These are phyloP conservation scores for Neofelis nebulosa DNA, from an alignment of 2,113 vertebrate species.

Conservation along the genomic window DNA sequence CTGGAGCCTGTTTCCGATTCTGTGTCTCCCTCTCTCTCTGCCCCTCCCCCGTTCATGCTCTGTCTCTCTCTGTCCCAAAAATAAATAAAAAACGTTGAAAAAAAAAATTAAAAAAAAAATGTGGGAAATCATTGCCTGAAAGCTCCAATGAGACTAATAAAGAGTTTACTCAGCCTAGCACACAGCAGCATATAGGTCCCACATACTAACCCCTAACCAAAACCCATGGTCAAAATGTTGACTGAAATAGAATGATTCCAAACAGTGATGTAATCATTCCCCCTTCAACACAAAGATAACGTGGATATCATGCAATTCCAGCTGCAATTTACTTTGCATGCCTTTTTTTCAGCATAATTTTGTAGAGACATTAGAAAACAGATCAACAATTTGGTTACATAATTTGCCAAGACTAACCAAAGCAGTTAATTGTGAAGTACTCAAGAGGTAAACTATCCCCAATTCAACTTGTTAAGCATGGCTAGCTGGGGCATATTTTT, in stretches of 20 bases:
- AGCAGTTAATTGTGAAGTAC: neutral
- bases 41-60: too few relatives aligned
- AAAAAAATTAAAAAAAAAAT: too few relatives aligned
- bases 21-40: too few relatives aligned
- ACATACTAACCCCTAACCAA: neutral
- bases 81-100: too few relatives aligned
- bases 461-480: constrained; percentile 1
- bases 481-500: constrained; percentile 9
- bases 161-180: neutral
- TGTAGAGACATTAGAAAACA: neutral
- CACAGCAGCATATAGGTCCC: neutral
- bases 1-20: too few relatives aligned
- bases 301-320: neutral
- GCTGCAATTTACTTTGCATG: neutral
- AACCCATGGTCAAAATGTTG: neutral
- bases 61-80: too few relatives aligned
- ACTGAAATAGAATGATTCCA: neutral
- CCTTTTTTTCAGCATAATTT: constrained; percentile 13
- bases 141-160: neutral
- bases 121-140: neutral
- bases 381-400: neutral
- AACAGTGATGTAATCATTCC: neutral
- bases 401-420: constrained; percentile 33
- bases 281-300: neutral
- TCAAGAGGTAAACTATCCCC: constrained; percentile 28